Conservation (phyloP, 2,113 vertebrate genomes). For the Spea bombifrons region DNA sequence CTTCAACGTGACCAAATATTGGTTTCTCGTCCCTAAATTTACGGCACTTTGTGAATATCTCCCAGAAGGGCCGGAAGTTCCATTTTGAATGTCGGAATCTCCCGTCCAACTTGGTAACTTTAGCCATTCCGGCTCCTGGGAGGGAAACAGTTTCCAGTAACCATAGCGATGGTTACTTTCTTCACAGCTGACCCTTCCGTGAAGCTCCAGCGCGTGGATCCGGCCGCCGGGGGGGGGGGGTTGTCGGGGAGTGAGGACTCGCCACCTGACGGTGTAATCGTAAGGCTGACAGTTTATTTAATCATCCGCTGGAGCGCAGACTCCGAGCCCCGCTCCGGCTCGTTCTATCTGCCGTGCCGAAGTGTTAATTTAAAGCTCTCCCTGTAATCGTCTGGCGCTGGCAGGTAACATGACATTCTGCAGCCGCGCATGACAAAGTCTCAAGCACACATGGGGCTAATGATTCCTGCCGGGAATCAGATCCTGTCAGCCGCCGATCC, state of each 20-base stretch:
- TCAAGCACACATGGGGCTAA: slow-evolving; percentile 10
- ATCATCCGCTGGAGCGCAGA: slow-evolving; percentile 59
- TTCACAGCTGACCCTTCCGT: too few relatives aligned
- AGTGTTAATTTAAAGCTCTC: slow-evolving; percentile 54
- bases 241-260: not conserved
- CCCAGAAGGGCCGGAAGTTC: too few relatives aligned
- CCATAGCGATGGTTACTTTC: too few relatives aligned
- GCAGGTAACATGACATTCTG: slow-evolving; percentile 59
- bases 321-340: slow-evolving; percentile 50
- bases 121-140: too few relatives aligned
- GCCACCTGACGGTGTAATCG: slow-evolving; percentile 49
- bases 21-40: too few relatives aligned
- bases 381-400: slow-evolving; percentile 48
- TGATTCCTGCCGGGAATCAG: not conserved
- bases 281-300: slow-evolving; percentile 56
- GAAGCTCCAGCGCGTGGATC: too few relatives aligned
- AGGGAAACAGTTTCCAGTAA: too few relatives aligned
- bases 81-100: too few relatives aligned
- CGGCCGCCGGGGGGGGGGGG: not conserved
- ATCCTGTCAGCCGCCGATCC: not conserved
- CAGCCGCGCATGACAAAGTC: slow-evolving; percentile 9
- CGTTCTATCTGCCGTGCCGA: slow-evolving; percentile 57
- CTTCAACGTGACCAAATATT: too few relatives aligned
- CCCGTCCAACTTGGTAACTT: too few relatives aligned
- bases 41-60: too few relatives aligned